phyloP scores from a whole-genome alignment of 2,888 invertebrate genomes.

The Thera obeliscata region DNA sequence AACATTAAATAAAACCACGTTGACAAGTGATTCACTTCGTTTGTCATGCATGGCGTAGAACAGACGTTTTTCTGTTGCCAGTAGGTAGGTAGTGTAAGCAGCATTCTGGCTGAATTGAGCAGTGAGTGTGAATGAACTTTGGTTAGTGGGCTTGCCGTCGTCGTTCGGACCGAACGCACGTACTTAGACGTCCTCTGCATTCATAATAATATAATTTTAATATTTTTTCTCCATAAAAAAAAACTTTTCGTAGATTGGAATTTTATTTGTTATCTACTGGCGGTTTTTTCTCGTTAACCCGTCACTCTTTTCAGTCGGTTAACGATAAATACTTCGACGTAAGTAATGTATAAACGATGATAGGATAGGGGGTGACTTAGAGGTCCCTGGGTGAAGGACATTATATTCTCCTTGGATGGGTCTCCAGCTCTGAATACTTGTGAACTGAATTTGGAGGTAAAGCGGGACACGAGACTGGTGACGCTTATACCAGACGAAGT shows the following conservation, averaged over 20 bases:
- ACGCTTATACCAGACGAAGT: constrained; percentile 83
- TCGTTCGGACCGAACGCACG: constrained; percentile 57
- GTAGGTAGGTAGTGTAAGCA: constrained; percentile 15
- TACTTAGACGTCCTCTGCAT: constrained; percentile 26
- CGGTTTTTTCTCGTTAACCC: constrained; percentile 41
- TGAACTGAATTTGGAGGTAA: constrained; percentile 63
- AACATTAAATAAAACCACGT: not conserved
- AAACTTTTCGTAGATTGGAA: not conserved
- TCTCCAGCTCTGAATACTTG: constrained; percentile 36
- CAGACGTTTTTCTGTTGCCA: constrained; percentile 11
- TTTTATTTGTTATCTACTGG: not conserved
- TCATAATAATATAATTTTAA: not conserved
- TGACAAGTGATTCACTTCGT: constrained; percentile 19
- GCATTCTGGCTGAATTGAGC: constrained; percentile 22
- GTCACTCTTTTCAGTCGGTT: constrained; percentile 44
- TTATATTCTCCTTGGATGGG: constrained; percentile 32
- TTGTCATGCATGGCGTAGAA: constrained; percentile 15
- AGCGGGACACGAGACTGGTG: constrained; percentile 80
- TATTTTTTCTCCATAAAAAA: not conserved
- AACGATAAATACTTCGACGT: not conserved
- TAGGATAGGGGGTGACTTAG: constrained; percentile 13
- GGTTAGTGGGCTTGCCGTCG: constrained; percentile 57
- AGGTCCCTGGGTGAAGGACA: constrained; percentile 23
- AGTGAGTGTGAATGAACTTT: constrained; percentile 37
- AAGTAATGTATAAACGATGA: not conserved